These are phyloP conservation scores for Crocuta crocuta DNA, from an alignment of 2,113 vertebrate genomes.

Conservation along the genomic window DNA sequence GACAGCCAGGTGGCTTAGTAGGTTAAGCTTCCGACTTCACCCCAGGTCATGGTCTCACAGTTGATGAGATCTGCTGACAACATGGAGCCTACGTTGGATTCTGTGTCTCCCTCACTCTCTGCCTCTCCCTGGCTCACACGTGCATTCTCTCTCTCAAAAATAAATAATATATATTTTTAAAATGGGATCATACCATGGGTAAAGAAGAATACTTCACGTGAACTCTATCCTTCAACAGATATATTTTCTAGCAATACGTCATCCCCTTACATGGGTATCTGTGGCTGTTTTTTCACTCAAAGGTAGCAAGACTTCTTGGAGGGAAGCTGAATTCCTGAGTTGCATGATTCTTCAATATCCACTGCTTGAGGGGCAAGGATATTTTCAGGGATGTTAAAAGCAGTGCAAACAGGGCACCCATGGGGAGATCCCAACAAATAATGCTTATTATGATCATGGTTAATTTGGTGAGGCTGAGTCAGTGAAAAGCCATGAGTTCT, in stretches of 20 bases:
- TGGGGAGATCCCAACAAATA: not conserved
- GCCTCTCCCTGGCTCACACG: too few relatives aligned
- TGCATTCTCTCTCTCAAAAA: too few relatives aligned
- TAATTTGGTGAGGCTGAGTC: not conserved
- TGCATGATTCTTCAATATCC: too few relatives aligned
- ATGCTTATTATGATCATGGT: not conserved
- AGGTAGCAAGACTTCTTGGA: not conserved
- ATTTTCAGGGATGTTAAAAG: not conserved
- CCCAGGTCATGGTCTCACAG: too few relatives aligned
- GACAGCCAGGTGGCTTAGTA: too few relatives aligned
- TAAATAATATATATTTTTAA: too few relatives aligned
- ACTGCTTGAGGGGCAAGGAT: not conserved
- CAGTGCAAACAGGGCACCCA: not conserved
- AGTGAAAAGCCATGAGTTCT: not conserved
- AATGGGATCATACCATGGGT: not conserved
- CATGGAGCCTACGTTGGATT: too few relatives aligned
- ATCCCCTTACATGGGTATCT: not conserved
- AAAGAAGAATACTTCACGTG: not conserved
- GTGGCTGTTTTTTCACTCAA: not conserved
- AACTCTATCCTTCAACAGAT: not conserved
- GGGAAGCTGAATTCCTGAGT: too few relatives aligned
- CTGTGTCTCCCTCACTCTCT: too few relatives aligned
- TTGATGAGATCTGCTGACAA: too few relatives aligned
- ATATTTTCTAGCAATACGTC: not conserved
- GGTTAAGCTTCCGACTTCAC: too few relatives aligned